phyloP scores from a whole-genome alignment of 2,797 vertebrate genomes.

The Tenualosa ilisha region DNA sequence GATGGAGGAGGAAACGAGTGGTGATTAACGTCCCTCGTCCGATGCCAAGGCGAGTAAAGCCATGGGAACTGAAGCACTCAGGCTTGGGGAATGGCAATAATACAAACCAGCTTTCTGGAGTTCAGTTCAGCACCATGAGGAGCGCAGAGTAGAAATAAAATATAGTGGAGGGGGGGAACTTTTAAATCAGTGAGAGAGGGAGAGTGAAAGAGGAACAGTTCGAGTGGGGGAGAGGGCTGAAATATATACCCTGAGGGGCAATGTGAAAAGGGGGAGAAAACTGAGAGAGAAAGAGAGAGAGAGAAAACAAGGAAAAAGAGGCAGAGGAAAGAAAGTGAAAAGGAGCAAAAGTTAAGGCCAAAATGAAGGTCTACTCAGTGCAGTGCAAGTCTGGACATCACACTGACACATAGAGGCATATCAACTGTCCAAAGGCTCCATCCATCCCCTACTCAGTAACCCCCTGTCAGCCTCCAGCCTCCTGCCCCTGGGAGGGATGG shows the following conservation, averaged over 20 bases:
- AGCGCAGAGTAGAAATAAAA: slow-evolving; percentile 39
- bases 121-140: slow-evolving; percentile 43
- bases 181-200: neutral
- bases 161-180: slow-evolving; percentile 43
- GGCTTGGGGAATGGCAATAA: slow-evolving; percentile 61
- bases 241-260: slow-evolving; percentile 35
- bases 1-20: slow-evolving; percentile 38
- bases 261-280: slow-evolving; percentile 21
- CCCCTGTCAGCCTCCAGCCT: neutral
- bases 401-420: neutral
- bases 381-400: neutral
- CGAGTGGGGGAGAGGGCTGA: neutral
- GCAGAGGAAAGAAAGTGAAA: neutral
- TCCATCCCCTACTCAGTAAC: neutral
- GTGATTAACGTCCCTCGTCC: slow-evolving; percentile 53
- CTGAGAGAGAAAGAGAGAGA: neutral
- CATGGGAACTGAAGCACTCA: slow-evolving; percentile 74
- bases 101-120: slow-evolving; percentile 61
- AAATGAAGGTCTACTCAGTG: neutral
- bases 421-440: neutral
- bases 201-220: neutral
- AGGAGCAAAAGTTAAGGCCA: neutral
- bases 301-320: neutral
- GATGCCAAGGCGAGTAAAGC: slow-evolving; percentile 54
- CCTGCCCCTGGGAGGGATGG: neutral